Base-by-base conservation (phyloP, 2,888 invertebrate genomes). In the Drosophila antonietae region DNA sequence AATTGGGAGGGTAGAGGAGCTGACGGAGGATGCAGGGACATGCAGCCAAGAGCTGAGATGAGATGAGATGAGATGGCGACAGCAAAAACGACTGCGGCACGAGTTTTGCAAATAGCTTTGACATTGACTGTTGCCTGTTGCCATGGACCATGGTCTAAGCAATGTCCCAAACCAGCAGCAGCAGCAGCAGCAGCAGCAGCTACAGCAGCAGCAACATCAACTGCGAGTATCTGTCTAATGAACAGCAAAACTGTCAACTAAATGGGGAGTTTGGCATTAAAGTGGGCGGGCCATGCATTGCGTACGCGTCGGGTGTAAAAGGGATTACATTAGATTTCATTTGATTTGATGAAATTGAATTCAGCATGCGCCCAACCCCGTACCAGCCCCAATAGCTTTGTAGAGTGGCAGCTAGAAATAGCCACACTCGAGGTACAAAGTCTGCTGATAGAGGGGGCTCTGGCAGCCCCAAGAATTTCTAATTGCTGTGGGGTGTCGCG, bases 341-440 rank as follows among this genome's bases (percentile, higher is more conserved):
- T 62, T 73, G 61, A 85, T 73, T 73, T 79, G 47, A 74, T 69
- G 71, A 52, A 66, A 81, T 65, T 67, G 68, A 70, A 85, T 71
- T 80, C 51, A 67, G 71, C 56, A 70, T 46, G 41, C 55, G 23
- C 46, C 18, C 52, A 41, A 33, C 39, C 31, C 60, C n/a, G 37
- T 14, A 43, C 63, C 35, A 49, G 58, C 47, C 52, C 23, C 35
- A 35, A 31, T 12, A 49, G 31, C 33, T 33, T 12, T 12, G 51
- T 33, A 2, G 53, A 53, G 20, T 35, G 53, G 9, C 53, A 9
- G 53, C 53, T 20, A 53, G 53, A 53, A 53, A 53, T 53, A 53
- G 37, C 53, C 15, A n/a, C 53, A 53, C 53, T 53, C 53, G 23
- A 53, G 55, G 37, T 51, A 49, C 62, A 58, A 60, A 66, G 60